Evolutionary conservation across 92 coral and sea anemone genomes (phyloP), one percentile per base, ranked within the genome.

Genomic region (Diadumene lineata): DNA sequence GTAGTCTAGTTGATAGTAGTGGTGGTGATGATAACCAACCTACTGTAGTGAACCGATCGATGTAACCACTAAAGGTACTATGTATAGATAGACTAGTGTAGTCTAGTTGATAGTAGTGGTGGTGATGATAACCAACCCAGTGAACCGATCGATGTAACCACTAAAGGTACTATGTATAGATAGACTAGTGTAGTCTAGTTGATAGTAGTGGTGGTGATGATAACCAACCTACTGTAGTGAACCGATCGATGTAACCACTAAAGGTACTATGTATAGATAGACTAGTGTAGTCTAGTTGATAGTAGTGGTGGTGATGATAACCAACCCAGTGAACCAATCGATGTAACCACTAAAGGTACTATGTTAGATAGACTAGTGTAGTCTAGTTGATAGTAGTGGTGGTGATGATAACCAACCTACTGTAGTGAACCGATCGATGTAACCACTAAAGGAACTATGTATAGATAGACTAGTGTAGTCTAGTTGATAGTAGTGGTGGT

Each of bases 1-100:
- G 33, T 32, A 31, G 43, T 11, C 31, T 9, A 3, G 21, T 53
- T 53, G 58, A 7, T 8, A 64, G 69, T 21, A 44, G 31, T 1
- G 10, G 18, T 21, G 19, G 21, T 53, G 24, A 53, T 13, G 19
- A n/a, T n/a, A n/a, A n/a, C n/a, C n/a, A n/a, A n/a, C n/a, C n/a
- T n/a, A n/a, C n/a, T n/a, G n/a, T n/a, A 76, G 81, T 65, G 50
- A 76, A 27, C 63, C 48, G 7, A 65, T 76, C 0, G 55, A 0
- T 32, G 64, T 65, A n/a, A 76, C 27, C 19, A 76, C 81, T 7
- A 62, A 76, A 50, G 66, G 81, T 65, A n/a, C n/a, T n/a, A n/a
- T n/a, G n/a, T 15, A n/a, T 34, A 64, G 21, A 22, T 21, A 21
- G 11, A 10, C 31, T 7, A 31, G 17, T 27, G 33, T 32, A 31